Evolutionary conservation across 2,888 invertebrate genomes (phyloP).

Genomic region (Brachyptera putata): DNA sequence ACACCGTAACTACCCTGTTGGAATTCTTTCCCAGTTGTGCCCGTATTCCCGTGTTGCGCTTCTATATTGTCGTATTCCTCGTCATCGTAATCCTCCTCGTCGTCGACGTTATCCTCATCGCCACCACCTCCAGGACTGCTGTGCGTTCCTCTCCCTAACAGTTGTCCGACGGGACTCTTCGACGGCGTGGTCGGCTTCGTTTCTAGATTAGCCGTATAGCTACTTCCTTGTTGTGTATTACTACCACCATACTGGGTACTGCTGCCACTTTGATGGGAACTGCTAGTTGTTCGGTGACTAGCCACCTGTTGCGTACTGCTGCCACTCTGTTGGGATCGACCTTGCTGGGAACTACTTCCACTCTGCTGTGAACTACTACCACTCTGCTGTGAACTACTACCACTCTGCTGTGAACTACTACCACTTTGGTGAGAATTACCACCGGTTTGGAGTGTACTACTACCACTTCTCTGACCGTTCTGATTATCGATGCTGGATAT

Average conservation of each 20-base stretch:
- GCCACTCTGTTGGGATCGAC: not conserved
- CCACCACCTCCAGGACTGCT: not conserved
- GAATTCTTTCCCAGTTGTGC: not conserved
- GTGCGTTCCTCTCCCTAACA: too few relatives aligned
- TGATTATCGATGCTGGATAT: conserved; percentile 6
- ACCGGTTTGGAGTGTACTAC: not conserved
- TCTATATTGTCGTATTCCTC: conserved; percentile 54
- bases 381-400: not conserved
- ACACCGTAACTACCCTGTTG: conserved; percentile 1
- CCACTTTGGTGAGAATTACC: not conserved
- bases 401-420: not conserved
- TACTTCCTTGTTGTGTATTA: too few relatives aligned
- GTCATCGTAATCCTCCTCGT: conserved; percentile 56
- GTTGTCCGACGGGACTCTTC: not conserved
- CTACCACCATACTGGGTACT: too few relatives aligned
- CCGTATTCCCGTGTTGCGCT: conserved; percentile 32
- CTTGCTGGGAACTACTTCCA: not conserved
- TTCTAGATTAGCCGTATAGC: too few relatives aligned
- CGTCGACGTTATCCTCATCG: conserved; percentile 45
- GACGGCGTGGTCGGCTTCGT: not conserved
- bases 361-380: not conserved
- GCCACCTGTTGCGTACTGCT: not conserved
- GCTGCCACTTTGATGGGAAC: not conserved
- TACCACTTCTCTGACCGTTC: not conserved
- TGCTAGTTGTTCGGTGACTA: not conserved